Base-by-base conservation (phyloP, 2,797 vertebrate species). In the Limosa lapponica region DNA sequence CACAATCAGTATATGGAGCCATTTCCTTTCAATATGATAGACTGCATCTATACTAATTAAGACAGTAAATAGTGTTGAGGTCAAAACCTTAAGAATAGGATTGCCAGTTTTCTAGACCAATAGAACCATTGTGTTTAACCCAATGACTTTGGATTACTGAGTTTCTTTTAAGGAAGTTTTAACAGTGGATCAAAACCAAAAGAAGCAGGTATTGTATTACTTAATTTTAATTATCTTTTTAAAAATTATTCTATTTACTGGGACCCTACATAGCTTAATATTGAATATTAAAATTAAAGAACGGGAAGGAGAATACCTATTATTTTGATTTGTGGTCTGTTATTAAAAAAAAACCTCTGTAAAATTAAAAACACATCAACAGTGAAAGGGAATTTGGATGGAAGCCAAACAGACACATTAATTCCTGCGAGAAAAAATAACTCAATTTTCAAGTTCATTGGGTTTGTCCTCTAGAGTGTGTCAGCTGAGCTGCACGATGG, bases 391-490 rank as follows among this genome's bases (percentile, higher is more conserved):
- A 89, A 87, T 77, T 91, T 94, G 95, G 79, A 64, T 52, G 17
- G 37, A 85, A 85, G 82, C 79, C 95, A 96, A 72, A n/a, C 0
- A 1, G 36, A 37, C 51, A 62, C 44, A 87, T 93, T 95, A 91
- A 92, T 72, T 94, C 24, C 67, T 85, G 59, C 64, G 61, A 91
- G 85, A 93, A 34, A 80, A 92, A 80, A 25, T 15, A 79, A 91
- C 78, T 94, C 65, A 80, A n/a, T 89, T 96, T 96, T 96, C 95
- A 95, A 58, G 96, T 94, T 96, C 95, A 94, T 36, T 95, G 69
- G 32, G 69, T 95, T 96, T 95, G 95, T 87, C 87, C 94, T 96
- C 95, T 81, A 78, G 61, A 93, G 64, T 2, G 2, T 89, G 79
- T 95, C 91, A 94, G 89, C 95, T 95, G 89, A 96, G 57, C 79